These are phyloP conservation scores for Kryptolebias marmoratus DNA, from an alignment of 2,113 vertebrate species.

Conservation along the genomic window DNA sequence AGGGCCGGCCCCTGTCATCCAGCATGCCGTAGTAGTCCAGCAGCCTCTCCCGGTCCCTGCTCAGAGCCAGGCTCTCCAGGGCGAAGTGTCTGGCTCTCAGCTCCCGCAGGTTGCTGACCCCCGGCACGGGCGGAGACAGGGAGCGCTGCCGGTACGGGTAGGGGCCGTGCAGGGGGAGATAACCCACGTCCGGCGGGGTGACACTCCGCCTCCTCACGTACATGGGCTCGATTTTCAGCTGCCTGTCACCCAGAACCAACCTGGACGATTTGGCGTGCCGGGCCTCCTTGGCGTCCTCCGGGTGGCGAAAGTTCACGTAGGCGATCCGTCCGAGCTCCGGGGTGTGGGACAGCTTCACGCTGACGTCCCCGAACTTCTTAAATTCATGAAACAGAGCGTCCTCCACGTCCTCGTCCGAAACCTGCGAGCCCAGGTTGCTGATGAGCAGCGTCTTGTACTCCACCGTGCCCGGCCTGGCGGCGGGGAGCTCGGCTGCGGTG, in stretches of 20 bases:
- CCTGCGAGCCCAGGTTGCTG: constrained; percentile 92
- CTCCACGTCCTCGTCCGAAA: constrained; percentile 94
- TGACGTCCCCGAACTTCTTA: constrained; percentile 96
- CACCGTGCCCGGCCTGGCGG: constrained; percentile 69
- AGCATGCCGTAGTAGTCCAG: constrained; percentile 93
- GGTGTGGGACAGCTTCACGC: constrained; percentile 94
- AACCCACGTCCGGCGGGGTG: constrained; percentile 86
- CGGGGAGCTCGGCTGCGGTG: constrained; percentile 66
- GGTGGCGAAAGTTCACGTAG: constrained; percentile 95
- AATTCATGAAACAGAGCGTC: constrained; percentile 97
- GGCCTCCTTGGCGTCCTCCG: constrained; percentile 94
- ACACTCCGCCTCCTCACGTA: constrained; percentile 85
- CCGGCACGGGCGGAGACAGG: constrained; percentile 86
- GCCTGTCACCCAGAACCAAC: constrained; percentile 90
- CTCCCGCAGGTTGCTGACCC: constrained; percentile 84
- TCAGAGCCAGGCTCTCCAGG: constrained; percentile 85
- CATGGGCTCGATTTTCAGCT: constrained; percentile 93
- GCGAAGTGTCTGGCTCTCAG: constrained; percentile 86
- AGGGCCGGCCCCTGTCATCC: constrained; percentile 90
- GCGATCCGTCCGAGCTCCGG: constrained; percentile 94
- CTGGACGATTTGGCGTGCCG: constrained; percentile 88
- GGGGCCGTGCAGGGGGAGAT: constrained; percentile 83
- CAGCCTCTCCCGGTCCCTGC: constrained; percentile 87
- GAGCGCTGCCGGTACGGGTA: constrained; percentile 92
- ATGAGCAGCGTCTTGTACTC: constrained; percentile 97